Evolutionary conservation across 2,113 vertebrate genomes (phyloP).

Genomic region (Alouatta palliata): DNA sequence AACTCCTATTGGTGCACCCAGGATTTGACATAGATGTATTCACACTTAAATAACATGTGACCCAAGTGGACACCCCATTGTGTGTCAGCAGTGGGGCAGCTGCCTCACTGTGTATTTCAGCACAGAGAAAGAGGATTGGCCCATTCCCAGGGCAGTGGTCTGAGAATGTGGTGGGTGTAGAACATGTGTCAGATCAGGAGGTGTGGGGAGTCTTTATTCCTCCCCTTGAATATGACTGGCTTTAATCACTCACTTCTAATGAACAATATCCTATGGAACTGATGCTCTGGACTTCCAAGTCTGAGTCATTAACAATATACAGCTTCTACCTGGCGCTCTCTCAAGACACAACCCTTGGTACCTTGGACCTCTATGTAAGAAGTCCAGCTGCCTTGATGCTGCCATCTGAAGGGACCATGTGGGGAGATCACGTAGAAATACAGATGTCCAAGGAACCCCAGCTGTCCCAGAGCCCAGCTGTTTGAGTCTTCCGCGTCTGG

Average conservation of each 20-base stretch:
- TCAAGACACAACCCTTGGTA: not conserved
- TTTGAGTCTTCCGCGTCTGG: no score
- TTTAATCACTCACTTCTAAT: not conserved
- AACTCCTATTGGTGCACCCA: not conserved
- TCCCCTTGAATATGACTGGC: not conserved
- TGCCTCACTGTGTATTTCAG: accelerated
- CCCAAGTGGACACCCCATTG: not conserved
- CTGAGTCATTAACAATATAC: not conserved
- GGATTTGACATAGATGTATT: not conserved
- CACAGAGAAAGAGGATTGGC: not conserved
- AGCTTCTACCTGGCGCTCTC: not conserved
- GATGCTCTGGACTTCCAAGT: not conserved
- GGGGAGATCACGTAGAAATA: not conserved
- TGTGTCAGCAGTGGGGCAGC: not conserved
- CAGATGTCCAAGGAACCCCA: not conserved
- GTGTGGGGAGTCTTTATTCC: not conserved
- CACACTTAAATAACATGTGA: no score
- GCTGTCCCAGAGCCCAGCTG: no score
- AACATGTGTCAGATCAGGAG: not conserved
- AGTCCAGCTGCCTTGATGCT: not conserved
- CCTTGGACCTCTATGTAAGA: not conserved
- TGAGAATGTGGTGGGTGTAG: not conserved
- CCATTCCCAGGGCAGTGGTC: not conserved
- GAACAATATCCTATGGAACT: not conserved
- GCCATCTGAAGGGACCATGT: not conserved